Conservation (phyloP, 1,140 invertebrate species). For the Euura lappo region DNA sequence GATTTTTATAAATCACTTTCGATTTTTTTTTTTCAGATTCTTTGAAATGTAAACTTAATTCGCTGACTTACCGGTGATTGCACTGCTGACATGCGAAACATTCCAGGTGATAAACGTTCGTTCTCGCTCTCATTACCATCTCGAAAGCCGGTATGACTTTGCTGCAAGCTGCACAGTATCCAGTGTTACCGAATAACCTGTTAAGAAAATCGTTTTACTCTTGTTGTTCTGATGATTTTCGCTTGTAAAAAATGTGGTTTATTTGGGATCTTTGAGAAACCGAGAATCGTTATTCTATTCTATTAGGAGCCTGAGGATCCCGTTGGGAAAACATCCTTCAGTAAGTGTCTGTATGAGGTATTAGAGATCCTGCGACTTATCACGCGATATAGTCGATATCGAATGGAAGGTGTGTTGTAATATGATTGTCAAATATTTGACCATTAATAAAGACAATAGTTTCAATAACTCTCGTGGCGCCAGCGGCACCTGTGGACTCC, state of each 20-base stretch:
- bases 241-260: too few species aligned
- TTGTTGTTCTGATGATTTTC: too few species aligned
- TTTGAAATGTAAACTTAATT: too few species aligned
- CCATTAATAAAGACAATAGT: constrained; percentile 54
- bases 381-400: not conserved
- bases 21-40: too few species aligned
- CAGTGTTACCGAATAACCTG: constrained; percentile 91
- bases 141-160: constrained; percentile 96
- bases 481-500: constrained; percentile 51
- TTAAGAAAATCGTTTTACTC: constrained; percentile 22
- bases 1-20: too few species aligned
- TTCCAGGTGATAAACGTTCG: constrained; percentile 94
- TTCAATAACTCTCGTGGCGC: constrained; percentile 41
- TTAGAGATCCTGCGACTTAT: too few species aligned
- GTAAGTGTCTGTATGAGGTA: too few species aligned
- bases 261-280: too few species aligned
- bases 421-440: constrained; percentile 55
- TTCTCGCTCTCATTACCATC: constrained; percentile 95
- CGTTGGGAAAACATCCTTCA: too few species aligned
- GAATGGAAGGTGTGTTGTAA: constrained; percentile 19
- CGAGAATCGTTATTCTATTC: too few species aligned
- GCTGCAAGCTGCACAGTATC: constrained; percentile 89
- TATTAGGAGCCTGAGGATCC: too few species aligned
- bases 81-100: constrained; percentile 97
- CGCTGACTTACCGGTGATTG: constrained; percentile 84